phyloP scores from a whole-genome alignment of 1,140 invertebrate species.

The Tetragnatha versicolor region DNA sequence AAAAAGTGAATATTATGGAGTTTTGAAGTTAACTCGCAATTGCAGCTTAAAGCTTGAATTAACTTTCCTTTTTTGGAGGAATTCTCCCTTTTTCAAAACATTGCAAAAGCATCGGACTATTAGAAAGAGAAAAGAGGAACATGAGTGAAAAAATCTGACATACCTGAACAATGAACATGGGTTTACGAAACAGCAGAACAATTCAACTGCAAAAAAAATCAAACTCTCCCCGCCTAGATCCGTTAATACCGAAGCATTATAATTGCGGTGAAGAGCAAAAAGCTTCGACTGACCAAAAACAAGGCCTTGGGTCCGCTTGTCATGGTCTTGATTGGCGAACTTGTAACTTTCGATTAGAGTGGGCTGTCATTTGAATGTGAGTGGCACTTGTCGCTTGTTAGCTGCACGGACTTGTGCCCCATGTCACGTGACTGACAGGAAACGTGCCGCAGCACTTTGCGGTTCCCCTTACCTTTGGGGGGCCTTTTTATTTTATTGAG shows the following conservation, averaged over 20 bases:
- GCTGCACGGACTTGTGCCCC: conserved; percentile 27
- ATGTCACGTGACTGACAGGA: conserved; percentile 38
- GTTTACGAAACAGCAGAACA: neutral
- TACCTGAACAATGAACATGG: neutral
- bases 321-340: conserved; percentile 22
- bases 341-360: conserved; percentile 48
- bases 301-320: neutral
- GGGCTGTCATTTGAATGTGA: conserved; percentile 49
- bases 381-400: conserved; percentile 46
- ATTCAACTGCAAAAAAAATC: neutral
- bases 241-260: neutral
- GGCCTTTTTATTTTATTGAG: too few relatives aligned
- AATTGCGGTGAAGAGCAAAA: neutral
- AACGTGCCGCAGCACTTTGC: conserved; percentile 18
- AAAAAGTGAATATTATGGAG: too few relatives aligned
- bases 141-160: neutral
- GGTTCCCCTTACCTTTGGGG: neutral
- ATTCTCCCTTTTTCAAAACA: too few relatives aligned
- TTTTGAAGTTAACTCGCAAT: too few relatives aligned
- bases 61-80: too few relatives aligned
- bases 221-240: neutral
- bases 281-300: neutral
- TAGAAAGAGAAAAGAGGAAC: too few relatives aligned
- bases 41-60: neutral
- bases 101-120: too few relatives aligned